Percentiles rank a stretch among this genome's conserved stretches.
Evolutionary conservation across 2,888 invertebrate species (phyloP).

Genomic region (Sinopyrophorus schimmeli): DNA sequence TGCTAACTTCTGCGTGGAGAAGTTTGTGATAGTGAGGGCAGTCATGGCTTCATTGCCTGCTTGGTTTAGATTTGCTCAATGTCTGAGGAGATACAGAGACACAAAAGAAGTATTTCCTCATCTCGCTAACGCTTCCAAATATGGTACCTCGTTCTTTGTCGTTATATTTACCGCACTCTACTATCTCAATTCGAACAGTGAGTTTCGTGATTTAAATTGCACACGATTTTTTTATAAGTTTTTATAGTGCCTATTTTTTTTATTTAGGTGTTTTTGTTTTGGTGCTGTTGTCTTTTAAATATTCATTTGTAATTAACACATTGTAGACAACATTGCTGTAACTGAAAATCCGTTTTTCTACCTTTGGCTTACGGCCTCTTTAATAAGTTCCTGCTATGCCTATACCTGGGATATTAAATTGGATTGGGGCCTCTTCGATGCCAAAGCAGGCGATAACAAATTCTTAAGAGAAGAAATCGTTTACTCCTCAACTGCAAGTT

Average conservation of each 20-base stretch:
- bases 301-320: background rate
- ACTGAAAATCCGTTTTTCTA: constrained; percentile 83
- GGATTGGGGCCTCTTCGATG: constrained; percentile 98
- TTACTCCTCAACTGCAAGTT: constrained; percentile 83
- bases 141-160: constrained; percentile 95
- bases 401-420: constrained; percentile 98
- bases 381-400: constrained; percentile 91
- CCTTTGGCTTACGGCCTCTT: constrained; percentile 83
- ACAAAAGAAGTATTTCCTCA: constrained; percentile 93
- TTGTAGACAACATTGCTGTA: constrained; percentile 46
- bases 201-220: background rate
- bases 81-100: constrained; percentile 92
- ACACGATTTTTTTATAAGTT: background rate
- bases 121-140: constrained; percentile 97
- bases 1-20: constrained; percentile 69
- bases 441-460: constrained; percentile 87
- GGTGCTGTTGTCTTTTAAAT: background rate
- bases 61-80: constrained; percentile 98
- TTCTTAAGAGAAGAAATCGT: constrained; percentile 94
- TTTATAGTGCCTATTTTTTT: background rate
- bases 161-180: constrained; percentile 78
- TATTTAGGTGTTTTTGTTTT: background rate
- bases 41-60: constrained; percentile 92
- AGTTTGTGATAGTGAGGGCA: constrained; percentile 76
- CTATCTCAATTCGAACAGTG: constrained; percentile 14